phyloP scores from a whole-genome alignment of 37 sponge, comb jelly and placozoan genomes.

The Geodia barretti region DNA sequence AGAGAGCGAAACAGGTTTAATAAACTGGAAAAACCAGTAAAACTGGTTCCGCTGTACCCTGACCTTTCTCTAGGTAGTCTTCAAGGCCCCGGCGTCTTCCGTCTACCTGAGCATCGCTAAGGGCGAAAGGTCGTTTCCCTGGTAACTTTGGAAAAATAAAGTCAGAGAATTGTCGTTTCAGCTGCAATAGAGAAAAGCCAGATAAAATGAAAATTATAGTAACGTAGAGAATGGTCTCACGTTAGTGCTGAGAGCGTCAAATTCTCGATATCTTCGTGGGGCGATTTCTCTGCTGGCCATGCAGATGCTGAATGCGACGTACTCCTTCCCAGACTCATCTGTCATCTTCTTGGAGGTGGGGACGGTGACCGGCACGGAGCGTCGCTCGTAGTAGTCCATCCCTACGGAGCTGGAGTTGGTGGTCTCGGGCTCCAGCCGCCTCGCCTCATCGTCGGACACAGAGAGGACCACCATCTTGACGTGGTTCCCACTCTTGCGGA shows the following conservation, averaged over 20 bases:
- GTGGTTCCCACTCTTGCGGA: conserved; percentile 61
- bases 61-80: conserved; percentile 90
- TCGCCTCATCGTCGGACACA: conserved; percentile 86
- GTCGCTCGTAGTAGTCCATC: conserved; percentile 70
- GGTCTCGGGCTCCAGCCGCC: conserved; percentile 75
- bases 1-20: background rate
- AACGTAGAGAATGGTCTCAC: too few species aligned
- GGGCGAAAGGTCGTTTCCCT: conserved; percentile 90
- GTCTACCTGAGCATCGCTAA: conserved; percentile 87
- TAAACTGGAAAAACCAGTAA: background rate
- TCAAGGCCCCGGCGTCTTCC: conserved; percentile 84
- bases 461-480: conserved; percentile 68
- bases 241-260: conserved; percentile 73
- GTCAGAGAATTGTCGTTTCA: conserved; percentile 86
- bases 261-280: conserved; percentile 80
- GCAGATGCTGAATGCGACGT: conserved; percentile 77
- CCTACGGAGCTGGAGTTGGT: conserved; percentile 11
- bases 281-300: conserved; percentile 41
- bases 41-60: background rate
- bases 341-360: conserved; percentile 58
- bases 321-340: conserved; percentile 62
- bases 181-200: conserved; percentile 40
- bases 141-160: conserved; percentile 94
- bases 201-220: too few species aligned
- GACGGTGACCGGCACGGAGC: conserved; percentile 77